Percentiles rank a stretch among this genome's conserved stretches.
These are phyloP conservation scores for Cotesia glomerata DNA, from an alignment of 1,140 invertebrate genomes.

Conservation along the genomic window DNA sequence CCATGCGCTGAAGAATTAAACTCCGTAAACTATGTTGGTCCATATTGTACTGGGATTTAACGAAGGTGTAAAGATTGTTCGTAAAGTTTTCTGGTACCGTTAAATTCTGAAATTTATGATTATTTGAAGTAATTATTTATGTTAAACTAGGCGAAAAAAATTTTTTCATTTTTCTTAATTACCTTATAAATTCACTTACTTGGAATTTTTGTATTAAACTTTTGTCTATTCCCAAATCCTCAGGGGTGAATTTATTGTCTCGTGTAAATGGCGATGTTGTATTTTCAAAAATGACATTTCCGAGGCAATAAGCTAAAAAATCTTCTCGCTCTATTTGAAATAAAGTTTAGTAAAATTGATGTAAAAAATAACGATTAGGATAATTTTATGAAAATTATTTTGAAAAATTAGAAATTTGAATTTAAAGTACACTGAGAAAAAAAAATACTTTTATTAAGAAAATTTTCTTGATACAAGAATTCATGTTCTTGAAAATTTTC, in stretches of 20 bases:
- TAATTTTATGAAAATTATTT: no score
- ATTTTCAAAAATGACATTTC: conserved; percentile 26
- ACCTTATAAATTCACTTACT: conserved; percentile 20
- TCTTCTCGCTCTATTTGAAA: conserved; percentile 22
- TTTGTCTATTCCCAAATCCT: conserved; percentile 29
- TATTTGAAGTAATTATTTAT: neutral
- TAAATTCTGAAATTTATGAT: conserved; percentile 31
- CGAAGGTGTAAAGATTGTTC: conserved; percentile 37
- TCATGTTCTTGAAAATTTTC: no score
- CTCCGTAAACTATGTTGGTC: conserved; percentile 22
- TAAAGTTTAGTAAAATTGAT: neutral
- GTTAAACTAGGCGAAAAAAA: no score
- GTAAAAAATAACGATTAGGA: no score
- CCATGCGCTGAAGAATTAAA: conserved; percentile 30
- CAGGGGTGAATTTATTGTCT: conserved; percentile 25
- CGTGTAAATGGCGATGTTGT: conserved; percentile 4
- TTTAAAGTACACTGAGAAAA: no score
- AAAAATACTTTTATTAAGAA: no score
- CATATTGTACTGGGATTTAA: conserved; percentile 31
- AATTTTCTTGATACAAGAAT: no score
- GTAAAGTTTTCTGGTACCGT: conserved; percentile 38
- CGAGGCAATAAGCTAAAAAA: conserved; percentile 28
- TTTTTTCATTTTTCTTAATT: neutral
- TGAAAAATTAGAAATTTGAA: no score
- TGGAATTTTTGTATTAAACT: conserved; percentile 29